phyloP scores from a whole-genome alignment of 1,140 invertebrate species.

The Neodiprion fabricii region DNA sequence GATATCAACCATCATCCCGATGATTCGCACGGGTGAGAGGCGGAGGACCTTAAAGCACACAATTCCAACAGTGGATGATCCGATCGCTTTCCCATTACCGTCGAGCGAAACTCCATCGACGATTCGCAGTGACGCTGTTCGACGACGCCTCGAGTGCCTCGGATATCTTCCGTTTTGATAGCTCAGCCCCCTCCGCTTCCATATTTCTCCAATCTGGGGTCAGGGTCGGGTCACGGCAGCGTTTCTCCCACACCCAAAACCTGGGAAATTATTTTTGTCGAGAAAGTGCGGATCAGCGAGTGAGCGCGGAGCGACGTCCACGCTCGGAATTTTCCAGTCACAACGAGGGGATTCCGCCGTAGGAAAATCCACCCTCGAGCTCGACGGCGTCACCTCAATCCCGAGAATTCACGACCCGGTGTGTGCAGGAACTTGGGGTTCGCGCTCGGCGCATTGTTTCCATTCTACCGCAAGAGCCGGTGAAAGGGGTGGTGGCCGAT shows the following conservation, averaged over 20 bases:
- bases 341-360: conserved; percentile 43
- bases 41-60: neutral
- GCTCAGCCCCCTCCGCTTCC: neutral
- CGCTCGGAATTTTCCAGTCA: no score
- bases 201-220: neutral
- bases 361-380: conserved; percentile 29
- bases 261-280: no score
- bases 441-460: conserved; percentile 37
- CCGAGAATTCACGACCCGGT: neutral
- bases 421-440: conserved; percentile 14
- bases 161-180: conserved; percentile 3
- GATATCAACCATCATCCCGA: neutral
- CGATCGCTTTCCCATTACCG: conserved; percentile 2
- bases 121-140: neutral
- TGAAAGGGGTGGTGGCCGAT: no score
- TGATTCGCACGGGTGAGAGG: neutral
- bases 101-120: neutral
- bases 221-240: no score
- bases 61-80: neutral
- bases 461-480: neutral
- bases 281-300: conserved; percentile 11
- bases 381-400: conserved; percentile 21
- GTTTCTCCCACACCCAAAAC: no score
- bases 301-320: conserved; percentile 20
- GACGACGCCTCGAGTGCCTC: neutral